phyloP scores from a whole-genome alignment of 2,113 vertebrate species.

The Albula glossodonta region DNA sequence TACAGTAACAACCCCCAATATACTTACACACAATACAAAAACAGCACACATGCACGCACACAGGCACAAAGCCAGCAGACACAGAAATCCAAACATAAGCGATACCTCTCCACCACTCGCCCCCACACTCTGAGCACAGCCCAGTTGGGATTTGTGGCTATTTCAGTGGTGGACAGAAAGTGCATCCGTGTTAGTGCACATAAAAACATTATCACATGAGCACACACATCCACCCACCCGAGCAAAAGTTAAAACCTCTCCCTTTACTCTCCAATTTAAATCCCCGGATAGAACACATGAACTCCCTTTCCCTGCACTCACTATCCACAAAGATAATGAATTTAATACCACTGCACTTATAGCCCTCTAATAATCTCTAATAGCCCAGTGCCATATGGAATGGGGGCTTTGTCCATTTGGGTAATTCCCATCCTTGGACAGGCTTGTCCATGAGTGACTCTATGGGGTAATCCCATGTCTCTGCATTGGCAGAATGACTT shows the following conservation, averaged over 20 bases:
- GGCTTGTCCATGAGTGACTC: constrained; percentile 54
- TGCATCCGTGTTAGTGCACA: not conserved
- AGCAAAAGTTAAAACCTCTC: constrained; percentile 59
- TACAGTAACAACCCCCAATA: not conserved
- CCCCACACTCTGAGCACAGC: not conserved
- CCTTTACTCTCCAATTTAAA: constrained; percentile 57
- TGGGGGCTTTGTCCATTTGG: constrained; percentile 49
- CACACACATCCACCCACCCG: not conserved
- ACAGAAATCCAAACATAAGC: not conserved
- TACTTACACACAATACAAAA: not conserved
- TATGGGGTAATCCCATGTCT: constrained; percentile 53
- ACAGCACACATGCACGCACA: not conserved
- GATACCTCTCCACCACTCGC: not conserved
- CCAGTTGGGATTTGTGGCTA: not conserved
- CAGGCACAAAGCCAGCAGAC: not conserved
- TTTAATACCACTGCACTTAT: constrained; percentile 61
- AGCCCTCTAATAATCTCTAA: constrained; percentile 67
- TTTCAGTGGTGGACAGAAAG: not conserved
- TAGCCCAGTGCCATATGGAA: constrained; percentile 63
- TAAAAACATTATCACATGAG: not conserved
- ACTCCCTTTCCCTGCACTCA: constrained; percentile 52
- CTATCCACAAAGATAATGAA: constrained; percentile 63
- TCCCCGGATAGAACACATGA: constrained; percentile 63
- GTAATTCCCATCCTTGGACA: constrained; percentile 66
- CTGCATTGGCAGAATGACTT: constrained; percentile 44